phyloP scores from a whole-genome alignment of 1,140 invertebrate genomes.

The Maconellicoccus hirsutus region DNA sequence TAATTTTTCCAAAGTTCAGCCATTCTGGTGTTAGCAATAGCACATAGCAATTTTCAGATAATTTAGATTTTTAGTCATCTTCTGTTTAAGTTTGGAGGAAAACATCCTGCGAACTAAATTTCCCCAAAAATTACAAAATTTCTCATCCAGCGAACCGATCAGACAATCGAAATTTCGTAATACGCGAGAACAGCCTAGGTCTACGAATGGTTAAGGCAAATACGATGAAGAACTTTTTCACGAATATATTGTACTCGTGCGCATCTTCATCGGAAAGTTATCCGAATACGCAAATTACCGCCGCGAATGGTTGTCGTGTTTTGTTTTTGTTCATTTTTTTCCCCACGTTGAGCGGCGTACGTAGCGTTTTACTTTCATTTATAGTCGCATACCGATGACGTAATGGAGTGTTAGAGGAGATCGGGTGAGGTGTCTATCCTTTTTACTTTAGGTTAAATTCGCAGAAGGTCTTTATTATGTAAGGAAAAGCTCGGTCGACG shows the following conservation, averaged over 20 bases:
- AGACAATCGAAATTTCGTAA: too few relatives aligned
- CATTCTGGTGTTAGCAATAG: too few relatives aligned
- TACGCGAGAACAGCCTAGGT: too few relatives aligned
- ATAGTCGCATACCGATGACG: slow-evolving; percentile 14
- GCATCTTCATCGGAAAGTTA: background rate
- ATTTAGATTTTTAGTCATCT: too few relatives aligned
- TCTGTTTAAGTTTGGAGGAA: too few relatives aligned
- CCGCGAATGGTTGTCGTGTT: background rate
- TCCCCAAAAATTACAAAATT: too few relatives aligned
- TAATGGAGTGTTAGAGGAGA: slow-evolving; percentile 18
- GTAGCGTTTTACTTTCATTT: slow-evolving; percentile 1
- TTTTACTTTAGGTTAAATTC: slow-evolving; percentile 16
- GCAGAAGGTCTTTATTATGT: slow-evolving; percentile 21
- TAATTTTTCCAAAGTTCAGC: too few relatives aligned
- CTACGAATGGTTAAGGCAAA: too few relatives aligned
- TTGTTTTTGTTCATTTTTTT: background rate
- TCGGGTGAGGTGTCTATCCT: slow-evolving; percentile 19
- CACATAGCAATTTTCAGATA: too few relatives aligned
- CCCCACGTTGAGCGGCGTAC: background rate
- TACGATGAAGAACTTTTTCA: background rate
- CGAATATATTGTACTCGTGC: background rate
- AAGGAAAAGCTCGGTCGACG: slow-evolving; percentile 20
- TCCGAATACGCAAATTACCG: background rate
- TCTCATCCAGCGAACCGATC: too few relatives aligned
- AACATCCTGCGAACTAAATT: too few relatives aligned